Evolutionary conservation across 2,797 vertebrate genomes (phyloP), one percentile per base, ranked within the genome.

Genomic region (Acanthurus tractus): DNA sequence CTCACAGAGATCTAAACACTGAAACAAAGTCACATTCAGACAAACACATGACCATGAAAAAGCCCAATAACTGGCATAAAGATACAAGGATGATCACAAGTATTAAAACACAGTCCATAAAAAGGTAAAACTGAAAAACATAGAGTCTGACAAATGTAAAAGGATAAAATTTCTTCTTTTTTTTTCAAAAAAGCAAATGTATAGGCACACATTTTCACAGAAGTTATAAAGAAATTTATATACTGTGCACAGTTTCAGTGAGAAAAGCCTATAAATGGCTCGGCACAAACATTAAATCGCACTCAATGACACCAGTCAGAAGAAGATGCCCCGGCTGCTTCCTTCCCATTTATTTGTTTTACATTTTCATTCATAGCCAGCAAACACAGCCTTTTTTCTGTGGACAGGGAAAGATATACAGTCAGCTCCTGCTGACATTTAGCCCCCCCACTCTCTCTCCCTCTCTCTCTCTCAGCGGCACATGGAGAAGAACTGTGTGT

Each of bases 371-470:
- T 79, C 75, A 66, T 49, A 48, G 83, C 80, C 14, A 63, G 86
- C 63, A 70, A 87, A 87, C 78, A 59, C 36, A 29, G 55, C 52
- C 72, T 83, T 78, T 75, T 75, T 83, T 36, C 54, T 53, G 36
- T 59, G 64, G 82, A 83, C 76, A 54, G 42, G 49, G 52, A 48
- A 78, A 82, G 74, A 84, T 81, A 87, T 76, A 77, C 72, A 79
- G 57, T 73, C 78, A 65, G 70, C 71, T 86, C 76, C 77, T 68
- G 78, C 77, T 94, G 92, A 93, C 92, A 93, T 94, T 93, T 88
- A 79, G 61, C 79, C 62, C 77, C 49, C 22, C 62, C 11, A 67
- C 34, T 57, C 68, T 59, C 63, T 66, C 76, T 25, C 63, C 11
- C 58, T 15, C 53, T 45, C 59, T 10, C 57, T 58, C 68, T 77